Evolutionary conservation across 2,888 invertebrate genomes (phyloP).

Genomic region (Lasiommata megera): DNA sequence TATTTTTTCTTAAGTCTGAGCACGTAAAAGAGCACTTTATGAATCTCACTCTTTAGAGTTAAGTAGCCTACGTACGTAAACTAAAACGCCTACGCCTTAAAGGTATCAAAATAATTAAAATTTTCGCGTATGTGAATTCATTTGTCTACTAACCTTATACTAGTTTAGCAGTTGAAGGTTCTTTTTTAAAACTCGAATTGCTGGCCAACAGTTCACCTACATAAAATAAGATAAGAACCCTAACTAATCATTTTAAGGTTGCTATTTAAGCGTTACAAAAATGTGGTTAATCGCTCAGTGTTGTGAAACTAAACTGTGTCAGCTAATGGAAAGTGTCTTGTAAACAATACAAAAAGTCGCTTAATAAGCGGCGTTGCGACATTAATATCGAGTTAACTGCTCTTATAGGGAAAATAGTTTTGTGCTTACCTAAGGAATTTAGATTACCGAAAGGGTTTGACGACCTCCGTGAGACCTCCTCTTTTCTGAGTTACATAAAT

Average conservation of each 20-base stretch:
- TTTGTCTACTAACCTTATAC: too few relatives aligned
- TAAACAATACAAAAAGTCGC: constrained; percentile 34
- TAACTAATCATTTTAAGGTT: constrained; percentile 4
- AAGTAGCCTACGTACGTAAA: too few relatives aligned
- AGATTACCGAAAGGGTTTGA: not conserved
- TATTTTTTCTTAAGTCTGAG: too few relatives aligned
- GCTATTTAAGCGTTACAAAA: constrained; percentile 1
- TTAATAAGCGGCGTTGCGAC: constrained; percentile 27
- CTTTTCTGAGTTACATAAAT: too few relatives aligned
- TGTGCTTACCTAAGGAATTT: not conserved
- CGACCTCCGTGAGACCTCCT: too few relatives aligned
- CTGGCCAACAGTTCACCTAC: not conserved
- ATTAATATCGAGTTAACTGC: constrained; percentile 17
- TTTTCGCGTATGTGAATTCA: too few relatives aligned
- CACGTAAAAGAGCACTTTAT: too few relatives aligned
- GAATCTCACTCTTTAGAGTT: too few relatives aligned
- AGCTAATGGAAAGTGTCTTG: constrained; percentile 29
- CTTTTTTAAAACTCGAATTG: not conserved
- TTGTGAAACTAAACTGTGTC: constrained; percentile 23
- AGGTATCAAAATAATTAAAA: too few relatives aligned
- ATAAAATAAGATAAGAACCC: not conserved
- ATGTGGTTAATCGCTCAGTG: constrained; percentile 6
- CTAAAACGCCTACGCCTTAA: too few relatives aligned
- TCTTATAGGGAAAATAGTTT: not conserved
- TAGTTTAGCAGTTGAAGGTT: too few relatives aligned